These are phyloP conservation scores for Leguminivora glycinivorella DNA, from an alignment of 1,140 invertebrate species.

Conservation along the genomic window DNA sequence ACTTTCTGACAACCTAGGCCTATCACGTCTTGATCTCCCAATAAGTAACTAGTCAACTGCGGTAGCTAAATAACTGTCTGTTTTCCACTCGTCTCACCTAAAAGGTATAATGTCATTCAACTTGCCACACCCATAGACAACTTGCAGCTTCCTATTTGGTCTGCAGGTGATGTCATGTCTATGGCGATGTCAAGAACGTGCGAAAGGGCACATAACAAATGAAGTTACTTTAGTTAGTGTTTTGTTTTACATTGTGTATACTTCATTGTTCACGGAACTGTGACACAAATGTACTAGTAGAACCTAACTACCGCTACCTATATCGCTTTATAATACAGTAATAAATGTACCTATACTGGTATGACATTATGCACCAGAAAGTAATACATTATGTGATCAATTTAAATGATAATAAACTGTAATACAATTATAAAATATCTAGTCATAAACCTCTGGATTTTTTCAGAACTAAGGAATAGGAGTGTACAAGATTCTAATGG, in stretches of 20 bases:
- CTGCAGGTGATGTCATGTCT: conserved; percentile 1
- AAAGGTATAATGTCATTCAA: neutral
- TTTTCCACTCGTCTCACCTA: neutral
- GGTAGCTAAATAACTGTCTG: neutral
- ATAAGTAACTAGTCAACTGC: neutral
- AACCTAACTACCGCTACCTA: too few relatives aligned
- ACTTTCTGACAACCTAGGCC: neutral
- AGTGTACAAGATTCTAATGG: too few relatives aligned
- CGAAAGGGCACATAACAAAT: conserved; percentile 1
- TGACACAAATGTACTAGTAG: neutral
- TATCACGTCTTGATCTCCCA: neutral
- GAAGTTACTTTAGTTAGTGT: neutral
- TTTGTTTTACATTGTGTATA: conserved; percentile 15
- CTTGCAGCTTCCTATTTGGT: neutral
- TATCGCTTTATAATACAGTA: too few relatives aligned
- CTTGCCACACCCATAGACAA: neutral
- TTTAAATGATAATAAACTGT: too few relatives aligned
- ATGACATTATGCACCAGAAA: too few relatives aligned
- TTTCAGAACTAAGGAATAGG: too few relatives aligned
- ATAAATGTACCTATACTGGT: too few relatives aligned
- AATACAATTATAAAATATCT: too few relatives aligned
- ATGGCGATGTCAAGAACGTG: conserved; percentile 21
- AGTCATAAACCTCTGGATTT: too few relatives aligned
- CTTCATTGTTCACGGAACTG: neutral
- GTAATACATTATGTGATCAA: too few relatives aligned